Base-by-base conservation (phyloP, 1,140 invertebrate species). In the Elymnias hypermnestra region DNA sequence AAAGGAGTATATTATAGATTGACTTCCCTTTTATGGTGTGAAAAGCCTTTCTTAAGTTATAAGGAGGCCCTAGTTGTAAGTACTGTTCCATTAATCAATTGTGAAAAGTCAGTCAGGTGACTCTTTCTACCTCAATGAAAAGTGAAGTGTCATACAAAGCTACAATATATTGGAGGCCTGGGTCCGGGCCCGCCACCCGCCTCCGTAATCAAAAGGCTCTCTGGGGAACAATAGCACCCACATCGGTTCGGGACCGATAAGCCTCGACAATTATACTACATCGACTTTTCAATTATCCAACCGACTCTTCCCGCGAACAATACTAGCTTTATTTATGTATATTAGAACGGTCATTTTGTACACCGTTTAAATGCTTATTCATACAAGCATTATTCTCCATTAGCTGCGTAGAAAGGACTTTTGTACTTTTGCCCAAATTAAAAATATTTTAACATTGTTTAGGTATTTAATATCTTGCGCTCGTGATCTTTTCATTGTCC, bases 241-340 rank as follows among this genome's bases (percentile, higher is more conserved):
- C 81, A 84, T 84, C 69, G 71, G 66, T 69, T 57, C 63, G 63
- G 57, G 65, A 39, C 69, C 76, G 81, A 84, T 84, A 84, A 84
- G 77, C 81, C 76, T 61, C 74, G 70, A 76, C 77, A 82, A 84
- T 82, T 84, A 84, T 84, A 81, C 75, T 75, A 84, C 77, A 84
- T 82, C 77, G 76, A 84, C 76, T 84, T 84, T 84, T 84, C 81
- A 84, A 84, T 84, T 84, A 84, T 79, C 72, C 74, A 64, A 63
- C 62, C 71, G 69, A 69, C 64, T 79, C 76, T 62, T 72, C 72
- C 53, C 65, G 61, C 63, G 57, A 73, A 83, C 76, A 83, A 83
- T 78, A 69, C 74, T 68, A 71, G 66, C 63, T 72, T 79, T 82
- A 78, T 78, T 79, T 83, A 73, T 77, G 72, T 84, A 72, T 78